Conservation (phyloP, 2,797 vertebrate species). For the Galagoides demidoff region DNA sequence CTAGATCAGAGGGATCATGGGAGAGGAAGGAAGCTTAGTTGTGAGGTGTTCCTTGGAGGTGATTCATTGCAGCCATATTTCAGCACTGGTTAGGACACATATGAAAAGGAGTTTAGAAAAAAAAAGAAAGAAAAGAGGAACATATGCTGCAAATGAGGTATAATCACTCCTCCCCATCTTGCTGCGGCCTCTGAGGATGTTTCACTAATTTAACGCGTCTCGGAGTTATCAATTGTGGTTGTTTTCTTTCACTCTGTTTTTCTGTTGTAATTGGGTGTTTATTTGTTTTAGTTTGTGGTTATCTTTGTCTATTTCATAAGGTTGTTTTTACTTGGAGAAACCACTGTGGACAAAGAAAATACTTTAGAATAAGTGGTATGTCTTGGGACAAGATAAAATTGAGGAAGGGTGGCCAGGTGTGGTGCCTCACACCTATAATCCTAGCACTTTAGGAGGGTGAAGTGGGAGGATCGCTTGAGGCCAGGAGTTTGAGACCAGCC, state of each 20-base stretch:
- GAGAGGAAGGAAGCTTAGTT: neutral
- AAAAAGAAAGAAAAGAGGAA: neutral
- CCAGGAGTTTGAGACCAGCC: neutral
- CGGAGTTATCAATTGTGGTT: neutral
- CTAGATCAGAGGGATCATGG: neutral
- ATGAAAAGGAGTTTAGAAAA: neutral
- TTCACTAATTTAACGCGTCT: neutral
- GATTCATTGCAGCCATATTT: neutral
- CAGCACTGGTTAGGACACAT: neutral
- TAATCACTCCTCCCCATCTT: neutral
- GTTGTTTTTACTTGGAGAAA: conserved; percentile 31
- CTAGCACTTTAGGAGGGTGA: neutral
- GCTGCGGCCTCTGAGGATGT: neutral
- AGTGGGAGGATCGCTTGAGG: neutral
- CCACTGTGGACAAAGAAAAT: neutral
- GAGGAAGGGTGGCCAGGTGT: neutral
- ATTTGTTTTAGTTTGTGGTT: neutral
- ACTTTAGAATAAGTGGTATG: neutral
- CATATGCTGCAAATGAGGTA: neutral
- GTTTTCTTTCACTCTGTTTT: neutral
- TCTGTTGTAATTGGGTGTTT: neutral
- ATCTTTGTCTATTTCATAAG: conserved; percentile 8
- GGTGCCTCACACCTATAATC: neutral
- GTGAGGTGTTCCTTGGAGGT: neutral
- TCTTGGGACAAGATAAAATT: neutral